phyloP scores from a whole-genome alignment of 2,113 vertebrate genomes.

The Rhineura floridana region DNA sequence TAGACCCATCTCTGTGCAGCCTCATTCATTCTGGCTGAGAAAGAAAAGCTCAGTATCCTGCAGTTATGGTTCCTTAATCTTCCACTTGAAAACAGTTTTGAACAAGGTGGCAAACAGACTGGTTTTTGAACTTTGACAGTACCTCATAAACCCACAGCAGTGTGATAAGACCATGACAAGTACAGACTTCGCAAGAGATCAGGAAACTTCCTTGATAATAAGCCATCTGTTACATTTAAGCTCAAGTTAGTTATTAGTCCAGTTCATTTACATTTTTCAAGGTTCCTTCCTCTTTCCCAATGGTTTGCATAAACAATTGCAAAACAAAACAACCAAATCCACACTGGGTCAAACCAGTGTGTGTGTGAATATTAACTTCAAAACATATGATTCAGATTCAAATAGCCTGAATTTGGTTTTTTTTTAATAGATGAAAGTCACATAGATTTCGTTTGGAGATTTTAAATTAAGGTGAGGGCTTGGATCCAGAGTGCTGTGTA shows the following conservation, averaged over 20 bases:
- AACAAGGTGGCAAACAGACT: neutral
- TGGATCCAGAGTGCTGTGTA: neutral
- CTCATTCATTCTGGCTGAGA: neutral
- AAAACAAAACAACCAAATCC: neutral
- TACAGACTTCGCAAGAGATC: neutral
- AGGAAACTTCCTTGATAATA: neutral
- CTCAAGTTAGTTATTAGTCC: neutral
- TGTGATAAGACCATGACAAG: slow-evolving; percentile 6
- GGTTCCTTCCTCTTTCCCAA: neutral
- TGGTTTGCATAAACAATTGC: neutral
- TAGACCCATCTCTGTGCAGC: neutral
- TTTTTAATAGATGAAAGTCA: neutral
- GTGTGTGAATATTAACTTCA: neutral
- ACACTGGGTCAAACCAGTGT: neutral
- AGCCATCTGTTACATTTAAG: neutral
- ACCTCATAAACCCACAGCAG: neutral
- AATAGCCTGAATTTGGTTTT: neutral
- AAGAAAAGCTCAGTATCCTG: neutral
- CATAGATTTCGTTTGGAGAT: neutral
- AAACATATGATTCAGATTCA: neutral
- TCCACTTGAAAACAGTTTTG: neutral
- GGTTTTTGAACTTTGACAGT: slow-evolving; percentile 20
- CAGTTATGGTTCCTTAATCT: neutral
- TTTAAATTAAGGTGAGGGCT: neutral
- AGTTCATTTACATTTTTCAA: slow-evolving; percentile 6